A percentile compares a stretch with the other conserved stretches of the same genome.
These are phyloP conservation scores for Zaprionus africanus DNA, from an alignment of 1,140 invertebrate genomes.

Conservation along the genomic window DNA sequence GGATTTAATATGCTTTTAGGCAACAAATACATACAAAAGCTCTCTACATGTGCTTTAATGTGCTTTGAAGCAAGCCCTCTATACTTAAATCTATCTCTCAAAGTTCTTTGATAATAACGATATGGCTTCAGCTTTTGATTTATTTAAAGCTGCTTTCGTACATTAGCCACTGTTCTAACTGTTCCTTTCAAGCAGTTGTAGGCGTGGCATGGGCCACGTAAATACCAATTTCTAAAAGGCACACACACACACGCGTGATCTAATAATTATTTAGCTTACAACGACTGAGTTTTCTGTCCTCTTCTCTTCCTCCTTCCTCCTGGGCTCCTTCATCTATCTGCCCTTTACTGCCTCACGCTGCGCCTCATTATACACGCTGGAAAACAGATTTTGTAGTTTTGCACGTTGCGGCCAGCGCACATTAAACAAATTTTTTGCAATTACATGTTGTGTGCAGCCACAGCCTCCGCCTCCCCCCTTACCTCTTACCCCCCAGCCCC, in stretches of 20 bases:
- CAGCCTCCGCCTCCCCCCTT: background rate
- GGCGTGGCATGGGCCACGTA: slow-evolving; percentile 12
- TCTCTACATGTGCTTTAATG: background rate
- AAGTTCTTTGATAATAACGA: no score
- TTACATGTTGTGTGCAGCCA: slow-evolving; percentile 23
- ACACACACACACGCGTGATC: slow-evolving; percentile 17
- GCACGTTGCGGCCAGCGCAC: slow-evolving; percentile 29
- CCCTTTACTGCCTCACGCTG: background rate
- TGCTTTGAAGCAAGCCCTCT: background rate
- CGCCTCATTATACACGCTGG: slow-evolving; percentile 30
- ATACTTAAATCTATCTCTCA: background rate
- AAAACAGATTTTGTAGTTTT: slow-evolving; percentile 34
- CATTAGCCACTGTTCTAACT: slow-evolving; percentile 20
- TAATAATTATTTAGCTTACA: slow-evolving; percentile 36
- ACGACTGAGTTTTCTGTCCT: background rate
- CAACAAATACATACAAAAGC: no score
- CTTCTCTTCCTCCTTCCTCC: background rate
- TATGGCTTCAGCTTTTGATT: background rate
- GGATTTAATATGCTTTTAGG: background rate
- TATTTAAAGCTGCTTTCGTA: background rate
- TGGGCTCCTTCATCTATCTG: background rate
- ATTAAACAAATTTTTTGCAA: slow-evolving; percentile 35
- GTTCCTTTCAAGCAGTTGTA: background rate
- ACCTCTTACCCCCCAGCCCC: background rate
- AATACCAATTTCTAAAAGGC: slow-evolving; percentile 9